Evolutionary conservation across 1,140 invertebrate genomes (phyloP).

Genomic region (Platorchestia sp.): DNA sequence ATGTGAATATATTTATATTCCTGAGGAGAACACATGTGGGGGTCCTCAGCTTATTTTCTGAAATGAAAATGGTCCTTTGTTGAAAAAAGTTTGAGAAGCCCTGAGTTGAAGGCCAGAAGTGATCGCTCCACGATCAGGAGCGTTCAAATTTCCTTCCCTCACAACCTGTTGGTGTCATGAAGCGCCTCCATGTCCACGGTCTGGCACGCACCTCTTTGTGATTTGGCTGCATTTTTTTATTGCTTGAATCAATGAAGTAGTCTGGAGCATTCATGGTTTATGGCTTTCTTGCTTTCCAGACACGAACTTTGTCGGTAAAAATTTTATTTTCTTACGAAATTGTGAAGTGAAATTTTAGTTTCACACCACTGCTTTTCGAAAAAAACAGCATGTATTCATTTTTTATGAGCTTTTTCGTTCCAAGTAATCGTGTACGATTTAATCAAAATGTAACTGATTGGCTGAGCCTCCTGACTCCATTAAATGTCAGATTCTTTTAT

Average conservation of each 20-base stretch:
- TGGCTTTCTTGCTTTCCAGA: background rate
- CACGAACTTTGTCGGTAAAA: background rate
- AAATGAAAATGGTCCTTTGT: too few relatives aligned
- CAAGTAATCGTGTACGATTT: too few relatives aligned
- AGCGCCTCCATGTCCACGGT: background rate
- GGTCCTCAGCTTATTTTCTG: too few relatives aligned
- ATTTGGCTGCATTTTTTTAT: background rate
- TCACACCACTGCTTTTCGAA: background rate
- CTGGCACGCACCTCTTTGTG: background rate
- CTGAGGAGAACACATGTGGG: too few relatives aligned
- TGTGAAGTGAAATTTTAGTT: background rate
- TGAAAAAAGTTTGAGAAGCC: too few relatives aligned
- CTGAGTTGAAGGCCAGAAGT: background rate
- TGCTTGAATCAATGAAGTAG: background rate
- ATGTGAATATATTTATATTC: too few relatives aligned
- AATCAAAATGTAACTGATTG: too few relatives aligned
- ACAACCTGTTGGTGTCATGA: background rate
- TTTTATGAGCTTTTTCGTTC: too few relatives aligned
- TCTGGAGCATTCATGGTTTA: background rate
- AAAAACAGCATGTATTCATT: too few relatives aligned
- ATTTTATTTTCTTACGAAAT: background rate
- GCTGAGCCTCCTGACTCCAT: too few relatives aligned
- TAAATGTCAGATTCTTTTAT: too few relatives aligned
- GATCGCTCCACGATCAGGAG: background rate
- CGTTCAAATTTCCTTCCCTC: background rate